Base-by-base conservation (phyloP, 2,113 vertebrate genomes). In the Bufo gargarizans region DNA sequence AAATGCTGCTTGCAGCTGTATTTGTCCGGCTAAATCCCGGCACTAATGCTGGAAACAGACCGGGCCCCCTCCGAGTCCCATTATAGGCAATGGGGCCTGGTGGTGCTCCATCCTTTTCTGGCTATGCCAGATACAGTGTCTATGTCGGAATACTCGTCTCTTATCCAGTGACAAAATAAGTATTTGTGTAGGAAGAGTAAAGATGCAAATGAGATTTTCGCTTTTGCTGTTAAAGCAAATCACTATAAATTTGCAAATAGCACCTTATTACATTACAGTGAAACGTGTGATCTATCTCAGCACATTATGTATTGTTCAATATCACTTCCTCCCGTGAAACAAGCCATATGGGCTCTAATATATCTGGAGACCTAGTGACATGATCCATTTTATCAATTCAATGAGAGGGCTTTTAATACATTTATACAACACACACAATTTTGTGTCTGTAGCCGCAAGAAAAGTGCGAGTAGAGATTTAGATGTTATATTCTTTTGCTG, bases 291-390 rank as follows among this genome's bases (percentile, higher is more conserved):
- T 84, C 65, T 43, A 69, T 55, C 47, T 22, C 63, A 55, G 82
- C 49, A 33, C 63, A 84, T 71, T 83, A 83, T 83, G 63, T n/a
- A 67, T 16, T 84, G 63, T 84, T 84, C 82, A 71, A 69, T 81
- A 78, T 14, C 19, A 78, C 19, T 0, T 78, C 17, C 4, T 56
- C 11, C 50, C n/a, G 6, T 22, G 20, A 78, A 78, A 33, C 17
- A 50, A 76, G 71, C 76, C 20, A 53, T 50, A 77, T 50, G 4
- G 76, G 20, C 4, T 77, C 50, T 78, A 12, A 56, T 56, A 56
- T 78, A 9, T 10, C 72, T 10, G 17, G 72, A 49, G 45, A 49
- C 72, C 45, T 20, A 4, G 45, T 20, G 72, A 76, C 72, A 50
- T 76, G 72, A 76, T 76, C 72, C 72, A 76, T 76, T 74, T 74